Conservation (phyloP, 2,888 invertebrate species). For the Polietes domitor region DNA sequence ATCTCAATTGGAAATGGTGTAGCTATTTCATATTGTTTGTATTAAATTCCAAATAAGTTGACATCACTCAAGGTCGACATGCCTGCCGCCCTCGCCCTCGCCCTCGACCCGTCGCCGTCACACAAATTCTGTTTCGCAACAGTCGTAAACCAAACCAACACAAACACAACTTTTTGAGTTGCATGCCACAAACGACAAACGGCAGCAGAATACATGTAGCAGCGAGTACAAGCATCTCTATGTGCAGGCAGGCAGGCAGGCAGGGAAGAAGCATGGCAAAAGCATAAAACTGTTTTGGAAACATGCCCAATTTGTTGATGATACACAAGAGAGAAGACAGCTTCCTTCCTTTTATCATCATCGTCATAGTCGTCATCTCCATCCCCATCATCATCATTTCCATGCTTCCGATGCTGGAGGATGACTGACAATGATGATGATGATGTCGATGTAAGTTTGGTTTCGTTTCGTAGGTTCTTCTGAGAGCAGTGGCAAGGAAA, state of each 20-base stretch:
- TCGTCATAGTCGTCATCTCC: slow-evolving; percentile 34
- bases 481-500: slow-evolving; percentile 54
- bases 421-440: not conserved
- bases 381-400: slow-evolving; percentile 28
- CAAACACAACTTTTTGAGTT: slow-evolving; percentile 33
- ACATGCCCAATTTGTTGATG: slow-evolving; percentile 66
- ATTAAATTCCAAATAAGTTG: slow-evolving; percentile 62
- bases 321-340: slow-evolving; percentile 61
- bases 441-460: not conserved
- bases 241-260: not conserved
- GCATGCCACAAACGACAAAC: slow-evolving; percentile 50
- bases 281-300: slow-evolving; percentile 68
- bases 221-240: slow-evolving; percentile 42
- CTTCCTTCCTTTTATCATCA: slow-evolving; percentile 59
- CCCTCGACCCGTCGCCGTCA: not conserved
- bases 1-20: slow-evolving; percentile 2
- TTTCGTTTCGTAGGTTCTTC: not conserved
- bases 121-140: not conserved
- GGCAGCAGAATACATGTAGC: slow-evolving; percentile 20
- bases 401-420: not conserved
- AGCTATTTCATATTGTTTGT: slow-evolving; percentile 47
- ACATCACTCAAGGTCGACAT: slow-evolving; percentile 60
- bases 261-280: slow-evolving; percentile 62
- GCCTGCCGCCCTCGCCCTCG: not conserved
- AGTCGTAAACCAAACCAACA: slow-evolving; percentile 7